Evolutionary conservation across 1,140 invertebrate genomes (phyloP).

Genomic region (Kradibia gibbosae): DNA sequence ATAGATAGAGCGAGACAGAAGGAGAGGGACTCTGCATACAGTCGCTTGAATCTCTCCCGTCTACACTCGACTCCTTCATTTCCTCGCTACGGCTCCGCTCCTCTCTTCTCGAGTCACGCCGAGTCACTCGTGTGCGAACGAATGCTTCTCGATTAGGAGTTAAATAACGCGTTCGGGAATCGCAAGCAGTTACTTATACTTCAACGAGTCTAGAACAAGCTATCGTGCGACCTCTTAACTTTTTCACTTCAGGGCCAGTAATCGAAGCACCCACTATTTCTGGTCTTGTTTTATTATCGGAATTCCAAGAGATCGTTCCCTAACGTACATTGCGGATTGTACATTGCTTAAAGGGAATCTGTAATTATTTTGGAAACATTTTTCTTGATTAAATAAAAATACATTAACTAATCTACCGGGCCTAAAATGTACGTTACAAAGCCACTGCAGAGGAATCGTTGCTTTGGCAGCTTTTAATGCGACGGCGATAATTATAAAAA

Average conservation of each 20-base stretch:
- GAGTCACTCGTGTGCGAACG: constrained; percentile 63
- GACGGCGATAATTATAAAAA: too few species aligned
- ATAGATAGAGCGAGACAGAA: not conserved
- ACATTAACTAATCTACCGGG: too few species aligned
- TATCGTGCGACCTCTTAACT: constrained; percentile 27
- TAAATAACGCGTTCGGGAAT: constrained; percentile 61
- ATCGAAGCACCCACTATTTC: not conserved
- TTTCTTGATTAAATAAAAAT: not conserved
- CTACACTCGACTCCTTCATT: not conserved
- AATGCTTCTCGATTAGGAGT: constrained; percentile 67
- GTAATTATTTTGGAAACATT: not conserved
- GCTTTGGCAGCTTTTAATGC: too few species aligned
- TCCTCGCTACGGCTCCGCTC: constrained; percentile 54
- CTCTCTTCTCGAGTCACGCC: constrained; percentile 61
- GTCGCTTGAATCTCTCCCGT: constrained; percentile 43
- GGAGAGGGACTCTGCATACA: constrained; percentile 62
- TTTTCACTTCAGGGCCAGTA: not conserved
- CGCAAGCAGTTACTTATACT: constrained; percentile 38
- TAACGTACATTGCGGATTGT: not conserved
- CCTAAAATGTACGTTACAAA: too few species aligned
- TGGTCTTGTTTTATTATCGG: not conserved
- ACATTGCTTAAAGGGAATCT: not conserved
- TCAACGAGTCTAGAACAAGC: not conserved
- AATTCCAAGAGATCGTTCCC: not conserved
- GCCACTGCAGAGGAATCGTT: too few species aligned